A percentile compares a stretch with the other conserved stretches of the same genome.
These are phyloP conservation scores for Sturmia bella DNA, from an alignment of 2,888 invertebrate genomes.

Conservation along the genomic window DNA sequence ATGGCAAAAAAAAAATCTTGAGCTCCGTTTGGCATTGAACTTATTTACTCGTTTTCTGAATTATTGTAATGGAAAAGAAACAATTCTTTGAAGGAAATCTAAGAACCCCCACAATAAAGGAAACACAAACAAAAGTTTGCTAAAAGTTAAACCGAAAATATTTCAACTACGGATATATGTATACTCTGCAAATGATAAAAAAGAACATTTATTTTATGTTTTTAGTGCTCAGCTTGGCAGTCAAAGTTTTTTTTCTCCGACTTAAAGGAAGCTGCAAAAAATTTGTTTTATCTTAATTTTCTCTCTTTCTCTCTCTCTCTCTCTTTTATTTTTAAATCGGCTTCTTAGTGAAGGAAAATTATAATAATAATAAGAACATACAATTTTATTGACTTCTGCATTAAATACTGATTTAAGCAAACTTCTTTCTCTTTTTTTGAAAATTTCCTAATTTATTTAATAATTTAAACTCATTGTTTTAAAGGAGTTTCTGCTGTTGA, in stretches of 20 bases:
- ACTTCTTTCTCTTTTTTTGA: neutral
- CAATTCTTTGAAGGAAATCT: conserved; percentile 29
- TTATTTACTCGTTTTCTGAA: conserved; percentile 20
- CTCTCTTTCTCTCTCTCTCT: conserved; percentile 20
- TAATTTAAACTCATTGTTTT: conserved; percentile 21
- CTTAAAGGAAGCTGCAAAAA: neutral
- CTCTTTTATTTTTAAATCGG: conserved; percentile 42
- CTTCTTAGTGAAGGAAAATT: neutral
- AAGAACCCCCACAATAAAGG: conserved; percentile 19
- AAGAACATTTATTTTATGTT: conserved; percentile 34
- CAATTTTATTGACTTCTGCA: neutral
- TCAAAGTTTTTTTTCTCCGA: conserved; percentile 6
- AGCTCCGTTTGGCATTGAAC: conserved; percentile 56
- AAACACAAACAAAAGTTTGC: conserved; percentile 32
- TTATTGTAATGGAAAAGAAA: no score
- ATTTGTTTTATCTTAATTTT: neutral
- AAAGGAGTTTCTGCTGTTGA: neutral
- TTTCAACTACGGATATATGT: conserved; percentile 36
- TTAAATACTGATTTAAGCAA: neutral
- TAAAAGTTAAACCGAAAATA: conserved; percentile 12
- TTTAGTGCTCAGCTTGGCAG: neutral
- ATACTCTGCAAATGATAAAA: conserved; percentile 42
- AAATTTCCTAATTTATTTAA: conserved; percentile 8
- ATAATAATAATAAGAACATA: neutral
- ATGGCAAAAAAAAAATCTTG: neutral